Conservation (phyloP, 2,113 vertebrate species). For the Oreamnos americanus region DNA sequence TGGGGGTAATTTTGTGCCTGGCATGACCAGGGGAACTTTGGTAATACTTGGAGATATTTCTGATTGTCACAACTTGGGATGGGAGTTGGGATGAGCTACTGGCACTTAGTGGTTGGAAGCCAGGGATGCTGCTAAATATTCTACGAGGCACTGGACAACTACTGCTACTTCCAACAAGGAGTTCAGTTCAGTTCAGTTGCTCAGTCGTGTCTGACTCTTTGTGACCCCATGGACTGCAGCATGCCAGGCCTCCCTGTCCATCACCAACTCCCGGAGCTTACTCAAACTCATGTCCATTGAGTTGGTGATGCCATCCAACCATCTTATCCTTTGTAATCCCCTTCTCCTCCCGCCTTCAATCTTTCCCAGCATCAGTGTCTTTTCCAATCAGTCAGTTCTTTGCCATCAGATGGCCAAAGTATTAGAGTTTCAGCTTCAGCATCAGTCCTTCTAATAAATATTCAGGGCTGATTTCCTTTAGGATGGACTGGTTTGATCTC, state of each 20-base stretch:
- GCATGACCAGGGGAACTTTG: neutral
- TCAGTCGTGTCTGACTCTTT: neutral
- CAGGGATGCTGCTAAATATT: neutral
- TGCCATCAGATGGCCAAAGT: neutral
- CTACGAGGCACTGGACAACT: accelerated
- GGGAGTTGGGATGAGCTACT: neutral
- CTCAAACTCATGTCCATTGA: neutral
- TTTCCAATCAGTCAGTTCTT: neutral
- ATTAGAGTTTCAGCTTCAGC: neutral
- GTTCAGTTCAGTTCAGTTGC: neutral
- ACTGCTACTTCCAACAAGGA: neutral
- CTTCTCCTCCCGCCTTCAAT: neutral
- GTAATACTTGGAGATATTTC: neutral
- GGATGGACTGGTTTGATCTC: neutral
- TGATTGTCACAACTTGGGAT: neutral
- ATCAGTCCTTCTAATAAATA: neutral
- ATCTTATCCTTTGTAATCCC: neutral
- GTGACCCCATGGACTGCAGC: neutral
- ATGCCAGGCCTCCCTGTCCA: neutral
- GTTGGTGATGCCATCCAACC: neutral
- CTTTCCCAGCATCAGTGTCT: neutral
- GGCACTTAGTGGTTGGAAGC: neutral
- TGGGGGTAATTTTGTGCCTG: neutral
- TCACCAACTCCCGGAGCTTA: neutral
- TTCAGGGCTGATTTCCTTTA: neutral